These are phyloP conservation scores for Corapipo altera DNA, from an alignment of 2,113 vertebrate species.

Conservation along the genomic window DNA sequence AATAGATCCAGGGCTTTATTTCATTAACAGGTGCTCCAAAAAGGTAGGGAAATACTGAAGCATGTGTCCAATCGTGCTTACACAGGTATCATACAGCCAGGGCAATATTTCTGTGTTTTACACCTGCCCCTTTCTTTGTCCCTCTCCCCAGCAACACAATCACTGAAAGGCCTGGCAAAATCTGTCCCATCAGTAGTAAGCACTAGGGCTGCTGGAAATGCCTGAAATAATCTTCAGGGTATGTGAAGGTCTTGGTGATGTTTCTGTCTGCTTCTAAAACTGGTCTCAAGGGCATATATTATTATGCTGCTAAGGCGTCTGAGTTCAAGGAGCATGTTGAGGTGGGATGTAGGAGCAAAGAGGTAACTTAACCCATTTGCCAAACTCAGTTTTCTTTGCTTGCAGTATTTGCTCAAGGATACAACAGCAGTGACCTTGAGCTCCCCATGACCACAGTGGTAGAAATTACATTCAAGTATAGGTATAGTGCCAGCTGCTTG, in stretches of 20 bases:
- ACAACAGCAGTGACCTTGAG: accelerated
- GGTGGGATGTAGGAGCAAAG: neutral
- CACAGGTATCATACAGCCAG: neutral
- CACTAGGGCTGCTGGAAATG: neutral
- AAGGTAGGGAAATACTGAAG: neutral
- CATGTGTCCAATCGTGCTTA: accelerated
- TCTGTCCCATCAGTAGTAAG: neutral
- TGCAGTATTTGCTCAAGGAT: neutral
- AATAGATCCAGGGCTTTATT: neutral
- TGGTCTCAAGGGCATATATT: neutral
- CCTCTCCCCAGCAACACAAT: neutral
- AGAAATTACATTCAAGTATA: neutral
- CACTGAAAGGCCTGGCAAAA: neutral
- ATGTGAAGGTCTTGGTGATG: neutral
- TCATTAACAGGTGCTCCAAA: neutral
- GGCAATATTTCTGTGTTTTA: neutral
- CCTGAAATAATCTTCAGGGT: neutral
- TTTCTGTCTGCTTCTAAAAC: neutral
- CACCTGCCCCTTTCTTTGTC: neutral
- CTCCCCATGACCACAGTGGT: neutral
- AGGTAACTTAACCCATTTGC: neutral
- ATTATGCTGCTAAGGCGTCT: neutral
- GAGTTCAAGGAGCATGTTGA: neutral
- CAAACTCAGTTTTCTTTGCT: neutral
- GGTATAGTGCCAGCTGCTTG: neutral